Evolutionary conservation across 1,140 invertebrate genomes (phyloP).

Genomic region (Zaprionus ghesquierei): DNA sequence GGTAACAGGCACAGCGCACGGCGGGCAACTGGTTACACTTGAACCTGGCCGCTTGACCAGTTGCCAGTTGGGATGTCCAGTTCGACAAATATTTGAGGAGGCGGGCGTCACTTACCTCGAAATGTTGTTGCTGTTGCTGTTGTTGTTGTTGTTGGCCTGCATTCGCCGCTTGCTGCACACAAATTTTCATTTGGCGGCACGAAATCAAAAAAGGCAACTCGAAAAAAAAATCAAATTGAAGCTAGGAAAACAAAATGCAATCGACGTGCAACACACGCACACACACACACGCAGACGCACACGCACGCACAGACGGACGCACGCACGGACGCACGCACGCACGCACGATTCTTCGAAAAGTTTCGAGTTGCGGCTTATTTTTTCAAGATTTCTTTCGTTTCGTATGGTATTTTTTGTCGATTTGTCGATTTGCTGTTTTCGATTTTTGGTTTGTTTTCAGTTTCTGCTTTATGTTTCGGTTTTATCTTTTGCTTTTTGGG

Average conservation of each 20-base stretch:
- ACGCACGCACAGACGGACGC: slow-evolving; percentile 14
- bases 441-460: slow-evolving; percentile 3
- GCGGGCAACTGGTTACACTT: slow-evolving; percentile 76
- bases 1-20: not conserved
- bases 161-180: slow-evolving; percentile 71
- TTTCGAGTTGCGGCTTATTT: not conserved
- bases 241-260: slow-evolving; percentile 20
- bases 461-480: slow-evolving; percentile 8
- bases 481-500: not conserved
- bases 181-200: slow-evolving; percentile 58
- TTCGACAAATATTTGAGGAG: slow-evolving; percentile 56
- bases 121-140: slow-evolving; percentile 23
- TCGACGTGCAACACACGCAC: not conserved
- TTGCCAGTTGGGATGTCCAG: slow-evolving; percentile 32
- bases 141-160: slow-evolving; percentile 58
- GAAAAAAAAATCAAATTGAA: slow-evolving; percentile 1
- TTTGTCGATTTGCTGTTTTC: slow-evolving; percentile 5
- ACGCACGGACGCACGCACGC: slow-evolving; percentile 6
- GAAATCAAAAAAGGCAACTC: slow-evolving; percentile 41
- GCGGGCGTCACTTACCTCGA: slow-evolving; percentile 36
- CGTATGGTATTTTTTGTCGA: not conserved
- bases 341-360: slow-evolving; percentile 1
- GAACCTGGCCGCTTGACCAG: slow-evolving; percentile 61
- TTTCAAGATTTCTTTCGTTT: not conserved
- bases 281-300: slow-evolving; percentile 3